Base-by-base conservation (phyloP, 2,797 vertebrate species). In the Myotis myotis region DNA sequence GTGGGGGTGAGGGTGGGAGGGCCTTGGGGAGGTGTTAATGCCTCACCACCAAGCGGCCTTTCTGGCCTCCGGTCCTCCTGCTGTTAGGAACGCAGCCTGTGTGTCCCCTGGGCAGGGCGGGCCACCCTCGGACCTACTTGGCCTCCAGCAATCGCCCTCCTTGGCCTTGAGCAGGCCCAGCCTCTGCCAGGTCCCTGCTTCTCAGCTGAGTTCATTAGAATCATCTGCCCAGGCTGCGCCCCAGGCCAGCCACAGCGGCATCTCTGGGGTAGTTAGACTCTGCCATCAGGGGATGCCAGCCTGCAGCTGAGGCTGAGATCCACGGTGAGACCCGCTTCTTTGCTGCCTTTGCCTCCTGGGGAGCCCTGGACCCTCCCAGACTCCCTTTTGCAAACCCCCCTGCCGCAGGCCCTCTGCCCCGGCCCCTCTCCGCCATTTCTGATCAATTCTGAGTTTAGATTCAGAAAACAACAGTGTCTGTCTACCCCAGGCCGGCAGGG, bases 241-340 rank as follows among this genome's bases (percentile, higher is more conserved):
- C 12, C 51, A 2, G 8, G 49, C 41, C 51, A 7, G 6, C 55
- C 2, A 20, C 16, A 3, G 64, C 30, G 28, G 70, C 13, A 1
- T n/a, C 51, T 62, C 57, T 10, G 36, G 36, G 47, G 6, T n/a
- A n/a, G n/a, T 30, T 6, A 41, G 28, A 80, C 57, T 28, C 23
- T 0, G 51, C n/a, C 51, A 7, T 30, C 7, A 0, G 49, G 41
- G 22, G 4, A 11, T 23, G n/a, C 41, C 49, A 38, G 38, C 19
- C 3, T 2, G 33, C 19, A 23, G 22, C 38, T 0, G 1, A 20
- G 17, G 41, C 2, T 44, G 70, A 68, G 85, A 71, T 15, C 47
- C 49, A 1, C 13, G 0, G 4, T 15, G 62, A 51, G 19, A 20
- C 25, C 41, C 0, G 0, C 41, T 6, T 36, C 57, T 79, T 10